These are phyloP conservation scores for Magallana angulata DNA, from an alignment of 1,140 invertebrate genomes.

Conservation along the genomic window DNA sequence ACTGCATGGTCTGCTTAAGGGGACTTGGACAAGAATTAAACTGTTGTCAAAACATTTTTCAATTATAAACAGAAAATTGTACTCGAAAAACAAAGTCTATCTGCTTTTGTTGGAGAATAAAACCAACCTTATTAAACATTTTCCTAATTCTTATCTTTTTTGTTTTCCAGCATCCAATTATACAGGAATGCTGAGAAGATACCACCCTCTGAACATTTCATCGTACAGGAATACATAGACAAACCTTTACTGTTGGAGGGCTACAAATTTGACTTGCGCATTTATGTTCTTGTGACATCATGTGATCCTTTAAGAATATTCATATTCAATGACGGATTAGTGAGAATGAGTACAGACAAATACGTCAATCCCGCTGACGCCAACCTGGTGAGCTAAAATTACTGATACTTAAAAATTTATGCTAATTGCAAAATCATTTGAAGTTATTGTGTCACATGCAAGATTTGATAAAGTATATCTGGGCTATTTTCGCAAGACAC, in stretches of 20 bases:
- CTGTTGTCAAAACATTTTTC: too few species aligned
- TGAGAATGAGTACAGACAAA: conserved; percentile 79
- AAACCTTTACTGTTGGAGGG: conserved; percentile 79
- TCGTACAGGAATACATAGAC: conserved; percentile 79
- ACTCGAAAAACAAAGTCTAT: too few species aligned
- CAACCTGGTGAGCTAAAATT: conserved; percentile 74
- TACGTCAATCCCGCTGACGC: conserved; percentile 75
- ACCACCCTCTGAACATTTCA: conserved; percentile 73
- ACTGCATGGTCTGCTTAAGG: too few species aligned
- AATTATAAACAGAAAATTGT: too few species aligned
- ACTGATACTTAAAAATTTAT: too few species aligned
- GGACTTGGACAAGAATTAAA: too few species aligned
- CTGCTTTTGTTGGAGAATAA: too few species aligned
- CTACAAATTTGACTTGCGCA: conserved; percentile 79
- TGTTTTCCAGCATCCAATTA: conserved; percentile 74
- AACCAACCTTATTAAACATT: too few species aligned
- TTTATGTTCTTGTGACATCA: conserved; percentile 79
- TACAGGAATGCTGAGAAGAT: conserved; percentile 77
- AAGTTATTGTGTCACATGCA: too few species aligned
- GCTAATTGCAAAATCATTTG: too few species aligned
- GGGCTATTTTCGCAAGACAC: too few species aligned
- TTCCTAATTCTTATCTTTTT: neutral
- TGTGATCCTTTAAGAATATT: conserved; percentile 80
- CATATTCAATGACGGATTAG: conserved; percentile 79
- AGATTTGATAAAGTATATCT: too few species aligned